Percentiles rank a stretch among this genome's conserved stretches.
These are phyloP conservation scores for Typhlomys cinereus DNA, from an alignment of 2,113 vertebrate genomes.

Conservation along the genomic window DNA sequence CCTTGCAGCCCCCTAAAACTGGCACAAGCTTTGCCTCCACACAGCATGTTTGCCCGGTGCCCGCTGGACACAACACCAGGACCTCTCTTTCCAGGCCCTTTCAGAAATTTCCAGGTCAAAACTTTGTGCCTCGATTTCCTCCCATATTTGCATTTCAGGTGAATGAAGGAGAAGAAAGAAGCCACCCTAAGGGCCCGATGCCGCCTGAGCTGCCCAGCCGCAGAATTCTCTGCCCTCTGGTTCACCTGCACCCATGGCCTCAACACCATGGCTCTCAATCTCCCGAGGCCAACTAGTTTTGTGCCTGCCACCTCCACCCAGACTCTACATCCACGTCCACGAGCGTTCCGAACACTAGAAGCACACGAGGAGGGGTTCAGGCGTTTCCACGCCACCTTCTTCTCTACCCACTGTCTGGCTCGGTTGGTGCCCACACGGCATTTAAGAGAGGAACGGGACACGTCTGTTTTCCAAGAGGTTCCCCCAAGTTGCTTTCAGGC, in stretches of 20 bases:
- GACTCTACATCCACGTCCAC: background rate
- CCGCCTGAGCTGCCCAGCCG: background rate
- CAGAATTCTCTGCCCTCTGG: background rate
- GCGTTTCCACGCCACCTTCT: background rate
- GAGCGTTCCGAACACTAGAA: background rate
- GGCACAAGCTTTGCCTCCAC: background rate
- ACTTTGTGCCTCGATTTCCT: slow-evolving; percentile 9
- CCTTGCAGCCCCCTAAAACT: accelerated
- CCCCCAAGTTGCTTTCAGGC: background rate
- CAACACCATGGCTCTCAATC: background rate
- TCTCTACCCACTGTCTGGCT: background rate
- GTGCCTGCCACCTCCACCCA: no score
- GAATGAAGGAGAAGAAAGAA: background rate
- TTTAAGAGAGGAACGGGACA: background rate
- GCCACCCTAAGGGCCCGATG: background rate
- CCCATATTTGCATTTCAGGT: background rate
- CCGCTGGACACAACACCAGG: background rate
- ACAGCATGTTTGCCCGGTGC: background rate
- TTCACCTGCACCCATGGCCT: accelerated
- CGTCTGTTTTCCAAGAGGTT: background rate
- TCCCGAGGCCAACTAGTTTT: background rate
- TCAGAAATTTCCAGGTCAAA: slow-evolving; percentile 33
- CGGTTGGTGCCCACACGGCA: background rate
- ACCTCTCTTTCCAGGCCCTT: background rate
- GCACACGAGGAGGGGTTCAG: background rate